Conservation (phyloP, 2,797 vertebrate species). For the Heliangelus exortis region DNA sequence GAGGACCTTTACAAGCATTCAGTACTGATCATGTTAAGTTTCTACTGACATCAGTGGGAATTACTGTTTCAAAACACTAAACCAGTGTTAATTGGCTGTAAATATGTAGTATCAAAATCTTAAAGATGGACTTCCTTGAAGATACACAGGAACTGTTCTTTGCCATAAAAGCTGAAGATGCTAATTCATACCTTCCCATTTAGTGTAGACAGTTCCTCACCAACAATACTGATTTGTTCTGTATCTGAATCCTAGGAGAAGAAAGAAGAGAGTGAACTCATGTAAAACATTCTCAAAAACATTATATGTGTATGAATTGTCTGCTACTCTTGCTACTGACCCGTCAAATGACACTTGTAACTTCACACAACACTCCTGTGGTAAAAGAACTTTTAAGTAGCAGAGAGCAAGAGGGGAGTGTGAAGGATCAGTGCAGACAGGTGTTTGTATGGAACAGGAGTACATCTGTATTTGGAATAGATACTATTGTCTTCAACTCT, state of each 20-base stretch:
- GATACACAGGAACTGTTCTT: not conserved
- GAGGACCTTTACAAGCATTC: not conserved
- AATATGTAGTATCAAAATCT: not conserved
- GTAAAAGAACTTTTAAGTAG: not conserved
- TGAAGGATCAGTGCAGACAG: not conserved
- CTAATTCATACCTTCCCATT: constrained; percentile 40
- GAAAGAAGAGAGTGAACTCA: not conserved
- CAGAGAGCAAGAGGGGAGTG: not conserved
- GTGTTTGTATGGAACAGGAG: not conserved
- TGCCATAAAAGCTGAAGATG: not conserved
- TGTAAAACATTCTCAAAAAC: not conserved
- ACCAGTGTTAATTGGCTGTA: not conserved
- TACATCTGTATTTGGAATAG: not conserved
- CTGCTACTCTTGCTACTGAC: not conserved
- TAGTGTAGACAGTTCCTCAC: constrained; percentile 22
- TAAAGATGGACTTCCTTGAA: not conserved
- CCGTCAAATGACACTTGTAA: not conserved
- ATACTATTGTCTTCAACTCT: not conserved
- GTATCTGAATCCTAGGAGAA: constrained; percentile 28
- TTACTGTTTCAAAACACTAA: not conserved
- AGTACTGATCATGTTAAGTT: not conserved
- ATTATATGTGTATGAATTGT: not conserved
- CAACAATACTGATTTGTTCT: constrained; percentile 20
- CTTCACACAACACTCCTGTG: not conserved
- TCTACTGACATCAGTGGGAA: not conserved